Conservation (phyloP, 92 coral and sea anemone species). For the Porites rus region DNA sequence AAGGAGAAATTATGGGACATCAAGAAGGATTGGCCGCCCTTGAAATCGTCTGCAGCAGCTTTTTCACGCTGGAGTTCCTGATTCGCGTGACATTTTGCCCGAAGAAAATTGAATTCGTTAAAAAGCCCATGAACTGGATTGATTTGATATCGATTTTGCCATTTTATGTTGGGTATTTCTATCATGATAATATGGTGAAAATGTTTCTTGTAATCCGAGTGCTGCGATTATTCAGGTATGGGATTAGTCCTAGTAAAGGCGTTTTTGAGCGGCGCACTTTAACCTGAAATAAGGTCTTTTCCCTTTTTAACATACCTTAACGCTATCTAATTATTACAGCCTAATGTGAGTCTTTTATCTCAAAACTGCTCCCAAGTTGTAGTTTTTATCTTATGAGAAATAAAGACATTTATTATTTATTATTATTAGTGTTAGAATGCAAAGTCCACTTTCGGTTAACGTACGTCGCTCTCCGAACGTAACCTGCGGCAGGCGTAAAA, state of each 20-base stretch:
- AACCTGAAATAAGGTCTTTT: too few relatives aligned
- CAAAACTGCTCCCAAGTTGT: too few relatives aligned
- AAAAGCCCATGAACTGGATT: constrained; percentile 95
- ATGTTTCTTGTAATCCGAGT: constrained; percentile 88
- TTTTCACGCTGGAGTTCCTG: constrained; percentile 89
- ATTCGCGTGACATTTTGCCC: constrained; percentile 84
- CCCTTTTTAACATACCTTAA: too few relatives aligned
- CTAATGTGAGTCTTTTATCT: too few relatives aligned
- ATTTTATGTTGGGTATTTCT: constrained; percentile 66
- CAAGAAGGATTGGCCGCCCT: constrained; percentile 53
- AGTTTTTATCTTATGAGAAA: too few relatives aligned
- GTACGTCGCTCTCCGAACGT: too few relatives aligned
- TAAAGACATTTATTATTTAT: too few relatives aligned
- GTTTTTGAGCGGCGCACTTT: too few relatives aligned
- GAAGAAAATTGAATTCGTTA: constrained; percentile 68
- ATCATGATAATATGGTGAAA: constrained; percentile 49
- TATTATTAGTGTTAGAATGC: too few relatives aligned
- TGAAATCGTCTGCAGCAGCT: constrained; percentile 88
- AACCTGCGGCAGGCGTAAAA: too few relatives aligned
- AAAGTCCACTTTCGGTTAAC: too few relatives aligned
- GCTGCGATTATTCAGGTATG: constrained; percentile 77
- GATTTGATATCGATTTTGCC: constrained; percentile 93
- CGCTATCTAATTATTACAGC: too few relatives aligned
- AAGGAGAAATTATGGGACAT: constrained; percentile 55
- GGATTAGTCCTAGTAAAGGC: not conserved